phyloP scores from a whole-genome alignment of 2,113 vertebrate species.

The Tursiops truncatus region DNA sequence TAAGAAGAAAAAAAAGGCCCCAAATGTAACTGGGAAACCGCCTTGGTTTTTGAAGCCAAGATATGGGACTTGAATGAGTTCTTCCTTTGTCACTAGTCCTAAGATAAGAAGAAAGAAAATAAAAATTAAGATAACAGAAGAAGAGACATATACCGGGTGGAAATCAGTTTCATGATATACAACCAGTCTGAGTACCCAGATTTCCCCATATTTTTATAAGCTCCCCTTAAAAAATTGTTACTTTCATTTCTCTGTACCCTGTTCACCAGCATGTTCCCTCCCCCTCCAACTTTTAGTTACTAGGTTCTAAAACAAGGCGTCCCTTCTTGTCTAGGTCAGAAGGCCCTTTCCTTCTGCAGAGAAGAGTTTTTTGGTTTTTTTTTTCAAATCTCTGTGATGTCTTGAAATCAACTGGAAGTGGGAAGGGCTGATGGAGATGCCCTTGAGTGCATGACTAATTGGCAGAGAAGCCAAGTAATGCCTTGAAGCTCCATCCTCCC shows the following conservation, averaged over 20 bases:
- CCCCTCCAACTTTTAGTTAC: not conserved
- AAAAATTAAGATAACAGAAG: not conserved
- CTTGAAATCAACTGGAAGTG: not conserved
- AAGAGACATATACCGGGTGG: not conserved
- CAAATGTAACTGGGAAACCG: not conserved
- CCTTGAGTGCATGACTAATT: not conserved
- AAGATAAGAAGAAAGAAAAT: not conserved
- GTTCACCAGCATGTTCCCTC: not conserved
- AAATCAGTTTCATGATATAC: conserved; percentile 20
- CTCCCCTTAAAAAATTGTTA: not conserved
- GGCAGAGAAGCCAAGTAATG: not conserved
- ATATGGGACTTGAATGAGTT: not conserved
- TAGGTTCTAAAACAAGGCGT: not conserved
- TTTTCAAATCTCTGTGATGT: not conserved
- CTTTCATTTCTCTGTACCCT: not conserved
- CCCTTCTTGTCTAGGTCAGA: not conserved
- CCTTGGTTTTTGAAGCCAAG: not conserved
- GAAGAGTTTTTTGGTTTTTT: not conserved
- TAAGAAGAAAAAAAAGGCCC: not conserved
- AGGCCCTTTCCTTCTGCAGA: not conserved
- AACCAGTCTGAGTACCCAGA: not conserved
- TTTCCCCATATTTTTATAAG: not conserved
- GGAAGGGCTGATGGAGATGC: not conserved
- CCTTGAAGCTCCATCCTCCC: not conserved
- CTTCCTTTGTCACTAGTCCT: not conserved